Conservation (phyloP, 2,113 vertebrate genomes). For the Saccopteryx leptura region DNA sequence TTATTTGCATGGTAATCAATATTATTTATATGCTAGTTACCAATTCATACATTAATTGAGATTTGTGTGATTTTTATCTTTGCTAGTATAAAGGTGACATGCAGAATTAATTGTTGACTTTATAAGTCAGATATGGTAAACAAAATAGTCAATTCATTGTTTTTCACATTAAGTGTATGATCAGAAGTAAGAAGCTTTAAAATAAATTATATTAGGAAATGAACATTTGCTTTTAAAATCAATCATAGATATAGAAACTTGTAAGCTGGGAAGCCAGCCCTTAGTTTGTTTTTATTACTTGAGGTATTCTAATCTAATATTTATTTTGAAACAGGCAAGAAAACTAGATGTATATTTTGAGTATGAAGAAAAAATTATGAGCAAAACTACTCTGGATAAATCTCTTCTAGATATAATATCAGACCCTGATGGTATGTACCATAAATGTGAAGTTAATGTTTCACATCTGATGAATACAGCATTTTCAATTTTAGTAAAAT, state of each 20-base stretch:
- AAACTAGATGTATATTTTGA: constrained; percentile 99
- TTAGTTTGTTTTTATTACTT: constrained; percentile 66
- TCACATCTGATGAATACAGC: not conserved
- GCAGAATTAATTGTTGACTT: constrained; percentile 45
- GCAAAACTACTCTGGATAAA: constrained; percentile 97
- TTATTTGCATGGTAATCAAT: constrained; percentile 20
- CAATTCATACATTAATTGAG: constrained; percentile 34
- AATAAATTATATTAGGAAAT: constrained; percentile 55
- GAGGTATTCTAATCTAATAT: constrained; percentile 42
- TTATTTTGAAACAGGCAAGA: constrained; percentile 91
- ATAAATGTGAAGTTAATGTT: constrained; percentile 68
- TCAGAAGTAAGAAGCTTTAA: constrained; percentile 48
- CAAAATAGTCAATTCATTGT: not conserved
- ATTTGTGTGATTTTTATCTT: constrained; percentile 41
- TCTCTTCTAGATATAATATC: constrained; percentile 98
- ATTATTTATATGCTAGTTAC: constrained; percentile 50
- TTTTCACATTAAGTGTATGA: constrained; percentile 17
- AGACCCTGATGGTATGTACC: constrained; percentile 96
- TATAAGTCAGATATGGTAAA: constrained; percentile 12
- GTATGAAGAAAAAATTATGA: constrained; percentile 99
- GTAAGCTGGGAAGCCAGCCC: not conserved
- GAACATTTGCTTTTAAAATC: constrained; percentile 60
- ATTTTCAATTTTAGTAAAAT: constrained; percentile 42
- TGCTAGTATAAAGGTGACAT: not conserved
- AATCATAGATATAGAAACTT: constrained; percentile 51